These are phyloP conservation scores for Heliothis virescens DNA, from an alignment of 1,140 invertebrate species.

Conservation along the genomic window DNA sequence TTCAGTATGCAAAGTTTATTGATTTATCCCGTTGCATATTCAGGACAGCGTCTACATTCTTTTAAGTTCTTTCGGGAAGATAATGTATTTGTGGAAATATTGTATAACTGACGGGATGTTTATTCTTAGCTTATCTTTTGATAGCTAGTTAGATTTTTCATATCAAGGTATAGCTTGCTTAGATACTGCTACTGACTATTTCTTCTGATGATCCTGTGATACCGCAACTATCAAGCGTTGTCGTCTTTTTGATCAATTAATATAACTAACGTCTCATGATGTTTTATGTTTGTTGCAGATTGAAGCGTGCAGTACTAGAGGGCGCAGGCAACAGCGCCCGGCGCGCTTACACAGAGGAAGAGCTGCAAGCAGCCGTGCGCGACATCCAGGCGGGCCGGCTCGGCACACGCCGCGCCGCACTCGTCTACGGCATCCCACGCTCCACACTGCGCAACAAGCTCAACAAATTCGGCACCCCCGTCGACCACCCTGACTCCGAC, in stretches of 20 bases:
- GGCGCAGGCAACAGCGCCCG: conserved; percentile 86
- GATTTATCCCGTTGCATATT: conserved; percentile 38
- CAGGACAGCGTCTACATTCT: conserved; percentile 36
- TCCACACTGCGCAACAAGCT: conserved; percentile 98
- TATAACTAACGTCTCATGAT: not conserved
- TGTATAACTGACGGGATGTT: conserved; percentile 4
- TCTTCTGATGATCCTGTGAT: too few species aligned
- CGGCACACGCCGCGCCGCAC: conserved; percentile 96
- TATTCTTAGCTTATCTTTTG: not conserved
- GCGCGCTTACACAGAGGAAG: conserved; percentile 96
- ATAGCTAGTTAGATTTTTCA: too few species aligned
- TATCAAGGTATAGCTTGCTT: too few species aligned
- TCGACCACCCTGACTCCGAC: conserved; percentile 85
- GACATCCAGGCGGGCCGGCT: conserved; percentile 97
- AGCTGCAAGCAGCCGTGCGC: conserved; percentile 94
- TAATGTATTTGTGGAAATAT: conserved; percentile 32
- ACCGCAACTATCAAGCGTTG: too few species aligned
- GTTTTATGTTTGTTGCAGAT: conserved; percentile 71
- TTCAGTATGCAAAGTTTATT: conserved; percentile 43
- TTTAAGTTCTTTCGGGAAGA: conserved; percentile 27
- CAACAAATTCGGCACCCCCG: conserved; percentile 93
- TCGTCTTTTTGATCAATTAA: not conserved
- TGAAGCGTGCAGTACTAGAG: conserved; percentile 73
- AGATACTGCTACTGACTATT: too few species aligned
- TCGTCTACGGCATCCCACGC: conserved; percentile 97